A percentile compares a stretch with the other conserved stretches of the same genome.
These are phyloP conservation scores for Phaonia tiefii DNA, from an alignment of 2,888 invertebrate genomes.

Conservation along the genomic window DNA sequence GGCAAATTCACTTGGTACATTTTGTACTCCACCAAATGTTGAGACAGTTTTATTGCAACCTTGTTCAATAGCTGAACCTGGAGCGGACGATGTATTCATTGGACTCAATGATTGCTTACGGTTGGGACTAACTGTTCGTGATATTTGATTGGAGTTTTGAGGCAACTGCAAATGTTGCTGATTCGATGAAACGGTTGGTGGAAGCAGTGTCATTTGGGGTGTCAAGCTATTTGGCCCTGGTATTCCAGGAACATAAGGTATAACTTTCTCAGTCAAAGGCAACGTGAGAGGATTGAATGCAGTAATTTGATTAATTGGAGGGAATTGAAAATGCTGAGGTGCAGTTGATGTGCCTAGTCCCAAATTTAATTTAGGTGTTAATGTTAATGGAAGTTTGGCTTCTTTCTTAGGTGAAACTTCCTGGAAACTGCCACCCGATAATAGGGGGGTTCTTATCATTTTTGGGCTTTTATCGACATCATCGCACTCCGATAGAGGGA, in stretches of 20 bases:
- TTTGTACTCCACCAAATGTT: conserved; percentile 77
- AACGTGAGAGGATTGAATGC: conserved; percentile 87
- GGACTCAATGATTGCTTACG: conserved; percentile 76
- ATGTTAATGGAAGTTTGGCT: conserved; percentile 51
- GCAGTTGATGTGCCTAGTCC: conserved; percentile 81
- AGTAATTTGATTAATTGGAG: conserved; percentile 86
- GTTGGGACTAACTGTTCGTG: conserved; percentile 74
- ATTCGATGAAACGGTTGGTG: conserved; percentile 69
- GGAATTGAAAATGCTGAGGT: conserved; percentile 83
- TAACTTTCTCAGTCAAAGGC: conserved; percentile 86
- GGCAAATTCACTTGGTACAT: conserved; percentile 77
- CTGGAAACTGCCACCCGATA: conserved; percentile 91
- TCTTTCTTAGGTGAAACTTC: conserved; percentile 77
- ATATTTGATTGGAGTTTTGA: conserved; percentile 11
- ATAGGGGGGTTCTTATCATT: conserved; percentile 89
- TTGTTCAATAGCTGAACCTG: conserved; percentile 31
- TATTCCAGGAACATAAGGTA: conserved; percentile 93
- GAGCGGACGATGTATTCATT: conserved; percentile 56
- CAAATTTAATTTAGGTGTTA: conserved; percentile 82
- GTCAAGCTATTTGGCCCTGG: conserved; percentile 88
- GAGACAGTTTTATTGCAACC: conserved; percentile 72
- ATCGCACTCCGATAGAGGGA: conserved; percentile 84
- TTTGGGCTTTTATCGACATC: conserved; percentile 86
- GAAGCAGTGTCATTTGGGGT: conserved; percentile 77
- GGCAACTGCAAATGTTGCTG: conserved; percentile 52